Evolutionary conservation across 2,888 invertebrate species (phyloP).

Genomic region (Ormyrus labotus): DNA sequence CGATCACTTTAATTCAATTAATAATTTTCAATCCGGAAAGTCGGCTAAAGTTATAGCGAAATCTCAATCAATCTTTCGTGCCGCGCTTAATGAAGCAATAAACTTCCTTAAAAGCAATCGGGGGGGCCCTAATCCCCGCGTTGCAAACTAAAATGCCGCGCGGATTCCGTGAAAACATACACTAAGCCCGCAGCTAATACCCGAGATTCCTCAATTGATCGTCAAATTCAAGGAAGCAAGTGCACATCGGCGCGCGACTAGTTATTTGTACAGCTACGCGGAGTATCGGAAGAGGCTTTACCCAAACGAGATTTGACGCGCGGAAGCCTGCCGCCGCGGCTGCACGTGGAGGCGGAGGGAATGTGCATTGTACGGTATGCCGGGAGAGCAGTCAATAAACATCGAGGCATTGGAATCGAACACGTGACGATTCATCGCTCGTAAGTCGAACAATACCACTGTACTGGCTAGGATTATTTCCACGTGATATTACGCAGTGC

Average conservation of each 20-base stretch:
- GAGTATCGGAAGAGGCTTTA: slow-evolving; percentile 60
- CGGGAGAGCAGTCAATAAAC: slow-evolving; percentile 7
- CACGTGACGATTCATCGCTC: slow-evolving; percentile 26
- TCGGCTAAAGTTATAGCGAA: no score
- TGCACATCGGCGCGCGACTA: background rate
- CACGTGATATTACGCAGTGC: slow-evolving; percentile 20
- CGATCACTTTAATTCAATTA: no score
- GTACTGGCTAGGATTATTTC: background rate
- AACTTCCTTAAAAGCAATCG: no score
- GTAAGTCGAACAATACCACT: background rate
- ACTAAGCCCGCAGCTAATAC: no score
- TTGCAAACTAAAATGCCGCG: no score
- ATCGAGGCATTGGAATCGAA: slow-evolving; percentile 1
- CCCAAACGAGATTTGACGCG: slow-evolving; percentile 66
- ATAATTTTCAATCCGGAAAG: no score
- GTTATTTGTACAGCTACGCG: background rate
- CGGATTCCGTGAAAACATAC: no score
- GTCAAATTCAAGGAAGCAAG: no score
- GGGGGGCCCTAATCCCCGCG: no score
- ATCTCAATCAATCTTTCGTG: no score
- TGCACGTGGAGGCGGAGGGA: slow-evolving; percentile 10
- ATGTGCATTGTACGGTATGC: background rate
- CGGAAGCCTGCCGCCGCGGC: slow-evolving; percentile 12
- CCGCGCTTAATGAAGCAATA: no score
- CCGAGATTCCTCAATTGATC: no score